Base-by-base conservation (phyloP, 2,113 vertebrate genomes). In the Brachyhypopomus occidentalis region DNA sequence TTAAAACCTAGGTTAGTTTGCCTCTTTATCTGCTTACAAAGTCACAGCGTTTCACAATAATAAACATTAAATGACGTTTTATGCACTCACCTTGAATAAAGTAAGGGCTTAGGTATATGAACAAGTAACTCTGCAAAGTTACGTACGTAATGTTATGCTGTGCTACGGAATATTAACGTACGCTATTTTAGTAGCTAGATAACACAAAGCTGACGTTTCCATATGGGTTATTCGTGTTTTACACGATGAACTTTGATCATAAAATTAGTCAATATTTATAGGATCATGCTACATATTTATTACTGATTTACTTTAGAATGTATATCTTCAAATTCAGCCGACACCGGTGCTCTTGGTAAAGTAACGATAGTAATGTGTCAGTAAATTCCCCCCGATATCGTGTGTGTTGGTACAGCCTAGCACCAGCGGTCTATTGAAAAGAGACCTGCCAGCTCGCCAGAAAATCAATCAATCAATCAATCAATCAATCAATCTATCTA, bases 41-140 rank as follows among this genome's bases (percentile, higher is more conserved):
- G 34, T 19, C 34, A 12, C 7, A 12, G 4, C 30, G 66, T 38
- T 36, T 23, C 19, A 12, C 2, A 2, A 9, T 8, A n/a, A 70
- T 34, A 70, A 2, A 70, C 41, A 20, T 22, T 38, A 41, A 70
- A 41, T 30, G 9, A 52, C 45, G 17, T 66, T 16, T 66, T 12
- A 30, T 22, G 66, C 66, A 38, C 66, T 83, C 67, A 83, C 84
- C 74, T 83, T 77, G 81, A 83, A 69, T 58, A 62, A 70, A 41
- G 25, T 12, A 67, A 45, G 56, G 36, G 67, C 0, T 30, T 77
- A 6, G 27, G 59, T 71, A 72, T 69, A 22, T 19, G 71, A 52
- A 14, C 45, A 52, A 52, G 45, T 64, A n/a, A 16, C 20, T 36
- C 2, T 20, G 69, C 0, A 55, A 48, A 34, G 22, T 63, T 63